Evolutionary conservation across 2,888 invertebrate species (phyloP), one percentile per base, ranked within the genome.

Genomic region (Limnephilus lunatus): DNA sequence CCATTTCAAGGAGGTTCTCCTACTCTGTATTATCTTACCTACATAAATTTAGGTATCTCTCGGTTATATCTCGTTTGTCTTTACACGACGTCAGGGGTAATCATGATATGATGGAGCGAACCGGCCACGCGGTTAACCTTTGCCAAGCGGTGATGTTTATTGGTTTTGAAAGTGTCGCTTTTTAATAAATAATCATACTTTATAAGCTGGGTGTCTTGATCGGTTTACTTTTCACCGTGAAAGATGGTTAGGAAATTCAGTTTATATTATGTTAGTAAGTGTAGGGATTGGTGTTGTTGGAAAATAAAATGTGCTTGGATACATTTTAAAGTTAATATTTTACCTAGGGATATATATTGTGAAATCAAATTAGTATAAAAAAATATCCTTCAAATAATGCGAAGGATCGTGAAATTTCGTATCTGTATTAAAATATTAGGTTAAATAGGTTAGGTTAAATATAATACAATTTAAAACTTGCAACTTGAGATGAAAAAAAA

Each of bases 21-120:
- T 85, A 25, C 39, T 35, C 30, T 53, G 92, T 86, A 39, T 12
- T 82, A 32, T 4, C 82, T 82, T 82, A 25, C 9, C 9, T 4
- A 68, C 25, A n/a, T 68, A 68, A 25, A 5, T 68, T 25, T 68
- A 68, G 19, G 25, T 68, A n/a, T 11, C 25, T 35, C 35, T 83
- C 25, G 35, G 85, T 86, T 39, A 48, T 39, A 44, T 86, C 88
- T 91, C 90, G 93, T 93, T 92, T 92, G 93, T 90, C 92, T 93
- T 91, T 91, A 93, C 93, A 91, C 93, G 92, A 92, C 91, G 91
- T n/a, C 91, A 93, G 81, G 89, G 89, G 93, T 92, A 93, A 93
- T 93, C 88, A 93, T 89, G 85, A 19, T 81, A 91, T 91, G 88
- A 85, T 88, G 53, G 80, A 39, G 88, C 19, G 88, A 88, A 68